Conservation (phyloP, 2,888 invertebrate genomes). For the Drosophila buzzatii region DNA sequence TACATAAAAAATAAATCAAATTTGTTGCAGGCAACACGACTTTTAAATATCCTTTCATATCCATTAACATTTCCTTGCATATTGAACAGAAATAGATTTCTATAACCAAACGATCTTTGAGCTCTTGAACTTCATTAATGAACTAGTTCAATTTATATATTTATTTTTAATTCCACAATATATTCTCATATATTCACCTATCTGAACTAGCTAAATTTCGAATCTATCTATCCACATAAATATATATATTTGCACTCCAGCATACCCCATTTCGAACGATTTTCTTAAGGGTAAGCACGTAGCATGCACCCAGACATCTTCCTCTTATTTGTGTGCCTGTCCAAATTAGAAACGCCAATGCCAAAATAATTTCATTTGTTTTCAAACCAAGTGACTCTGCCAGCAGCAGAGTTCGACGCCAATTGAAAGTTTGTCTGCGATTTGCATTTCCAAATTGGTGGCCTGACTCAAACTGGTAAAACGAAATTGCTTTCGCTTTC, state of each 20-base stretch:
- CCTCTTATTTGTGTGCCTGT: conserved; percentile 29
- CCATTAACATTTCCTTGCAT: neutral
- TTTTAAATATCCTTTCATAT: neutral
- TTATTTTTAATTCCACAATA: neutral
- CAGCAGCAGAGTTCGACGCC: conserved; percentile 33
- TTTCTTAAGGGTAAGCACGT: conserved; percentile 1
- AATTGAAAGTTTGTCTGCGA: conserved; percentile 74
- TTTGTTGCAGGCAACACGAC: neutral
- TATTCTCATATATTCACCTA: too few species aligned
- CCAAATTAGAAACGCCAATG: conserved; percentile 48
- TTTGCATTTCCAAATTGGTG: conserved; percentile 72
- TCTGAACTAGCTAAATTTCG: neutral
- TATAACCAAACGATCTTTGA: neutral
- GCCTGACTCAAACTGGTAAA: conserved; percentile 49
- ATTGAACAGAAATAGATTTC: too few species aligned
- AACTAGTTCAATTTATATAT: neutral
- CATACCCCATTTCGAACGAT: neutral
- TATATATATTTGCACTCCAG: neutral
- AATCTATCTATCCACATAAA: neutral
- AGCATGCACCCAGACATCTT: conserved; percentile 10
- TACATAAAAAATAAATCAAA: neutral
- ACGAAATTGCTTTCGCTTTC: conserved; percentile 75
- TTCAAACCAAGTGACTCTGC: conserved; percentile 49
- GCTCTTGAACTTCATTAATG: neutral
- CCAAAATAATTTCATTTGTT: conserved; percentile 51